These are phyloP conservation scores for Orthonyx spaldingii DNA, from an alignment of 2,113 vertebrate genomes.

Conservation along the genomic window DNA sequence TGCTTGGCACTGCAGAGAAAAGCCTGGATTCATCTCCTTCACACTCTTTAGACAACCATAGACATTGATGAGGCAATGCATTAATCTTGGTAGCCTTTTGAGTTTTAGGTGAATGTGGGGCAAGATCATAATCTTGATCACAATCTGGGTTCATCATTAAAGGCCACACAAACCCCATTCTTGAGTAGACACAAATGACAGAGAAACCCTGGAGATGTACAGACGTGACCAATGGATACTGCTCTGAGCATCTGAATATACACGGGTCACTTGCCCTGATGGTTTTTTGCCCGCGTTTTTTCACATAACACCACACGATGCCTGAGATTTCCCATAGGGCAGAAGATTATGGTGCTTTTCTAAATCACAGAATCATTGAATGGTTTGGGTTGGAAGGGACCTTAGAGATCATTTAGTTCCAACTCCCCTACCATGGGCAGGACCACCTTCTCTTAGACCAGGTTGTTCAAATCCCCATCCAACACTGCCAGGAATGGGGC, in stretches of 20 bases:
- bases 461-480: not conserved
- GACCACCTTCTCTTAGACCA: not conserved
- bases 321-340: not conserved
- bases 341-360: not conserved
- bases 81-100: not conserved
- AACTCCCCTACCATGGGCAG: not conserved
- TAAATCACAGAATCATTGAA: not conserved
- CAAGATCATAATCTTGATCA: not conserved
- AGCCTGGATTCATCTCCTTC: not conserved
- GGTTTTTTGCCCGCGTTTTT: rapidly evolving
- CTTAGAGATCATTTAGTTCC: not conserved
- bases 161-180: not conserved
- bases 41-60: not conserved
- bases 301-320: rapidly evolving
- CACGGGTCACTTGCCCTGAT: too few relatives aligned
- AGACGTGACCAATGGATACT: rapidly evolving
- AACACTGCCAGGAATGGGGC: too few relatives aligned
- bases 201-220: rapidly evolving
- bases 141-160: too few relatives aligned
- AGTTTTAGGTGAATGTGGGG: not conserved
- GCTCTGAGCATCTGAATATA: not conserved
- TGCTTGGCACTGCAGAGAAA: not conserved
- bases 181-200: not conserved
- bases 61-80: too few relatives aligned
- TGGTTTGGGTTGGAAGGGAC: not conserved